Conservation (phyloP, 2,113 vertebrate genomes). For the Aptenodytes patagonicus region DNA sequence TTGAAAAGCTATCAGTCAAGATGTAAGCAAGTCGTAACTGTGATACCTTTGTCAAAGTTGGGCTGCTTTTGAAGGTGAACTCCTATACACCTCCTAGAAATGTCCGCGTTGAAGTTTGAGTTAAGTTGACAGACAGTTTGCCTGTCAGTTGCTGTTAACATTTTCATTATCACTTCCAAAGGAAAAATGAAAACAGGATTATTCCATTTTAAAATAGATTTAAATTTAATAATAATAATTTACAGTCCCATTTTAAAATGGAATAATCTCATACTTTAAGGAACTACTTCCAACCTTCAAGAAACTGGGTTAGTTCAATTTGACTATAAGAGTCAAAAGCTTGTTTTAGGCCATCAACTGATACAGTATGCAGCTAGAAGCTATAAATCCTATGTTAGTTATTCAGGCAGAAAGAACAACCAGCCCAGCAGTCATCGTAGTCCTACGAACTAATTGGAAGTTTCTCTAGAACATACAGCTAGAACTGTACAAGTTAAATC, state of each 20-base stretch:
- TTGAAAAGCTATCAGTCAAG: background rate
- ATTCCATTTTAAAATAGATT: background rate
- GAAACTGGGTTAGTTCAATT: background rate
- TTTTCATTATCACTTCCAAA: background rate
- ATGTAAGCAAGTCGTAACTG: background rate
- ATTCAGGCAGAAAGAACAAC: background rate
- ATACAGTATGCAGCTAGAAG: background rate
- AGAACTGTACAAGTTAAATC: background rate
- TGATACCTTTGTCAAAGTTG: background rate
- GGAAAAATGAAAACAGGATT: background rate
- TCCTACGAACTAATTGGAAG: background rate
- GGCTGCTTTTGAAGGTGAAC: background rate
- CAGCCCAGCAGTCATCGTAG: background rate
- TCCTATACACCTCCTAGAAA: background rate
- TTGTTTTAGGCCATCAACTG: background rate
- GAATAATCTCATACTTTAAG: background rate
- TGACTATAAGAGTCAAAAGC: fast-evolving
- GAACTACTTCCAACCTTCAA: background rate
- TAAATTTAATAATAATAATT: too few species aligned
- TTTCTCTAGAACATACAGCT: background rate
- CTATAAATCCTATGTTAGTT: background rate
- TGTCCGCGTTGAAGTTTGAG: fast-evolving
- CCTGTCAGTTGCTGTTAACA: background rate
- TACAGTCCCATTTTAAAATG: background rate
- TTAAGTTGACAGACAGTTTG: background rate